Conservation (phyloP, 2,113 vertebrate genomes). For the Pundamilia nyererei region DNA sequence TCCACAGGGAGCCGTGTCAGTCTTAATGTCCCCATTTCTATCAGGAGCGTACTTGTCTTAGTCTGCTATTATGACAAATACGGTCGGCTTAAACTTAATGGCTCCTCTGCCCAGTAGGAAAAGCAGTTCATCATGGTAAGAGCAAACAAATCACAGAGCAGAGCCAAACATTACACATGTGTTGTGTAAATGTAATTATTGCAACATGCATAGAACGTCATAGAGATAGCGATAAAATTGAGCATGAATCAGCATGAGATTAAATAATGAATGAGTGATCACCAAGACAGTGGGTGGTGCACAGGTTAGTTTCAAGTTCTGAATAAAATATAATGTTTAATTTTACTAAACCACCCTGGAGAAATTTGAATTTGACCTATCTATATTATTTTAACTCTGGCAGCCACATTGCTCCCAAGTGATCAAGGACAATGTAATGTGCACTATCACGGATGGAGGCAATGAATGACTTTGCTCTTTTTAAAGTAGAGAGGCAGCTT, state of each 20-base stretch:
- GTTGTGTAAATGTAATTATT: neutral
- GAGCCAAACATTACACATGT: neutral
- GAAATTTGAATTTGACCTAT: neutral
- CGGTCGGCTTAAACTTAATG: neutral
- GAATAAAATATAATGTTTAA: neutral
- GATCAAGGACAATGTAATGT: neutral
- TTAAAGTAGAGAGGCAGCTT: neutral
- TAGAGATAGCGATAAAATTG: neutral
- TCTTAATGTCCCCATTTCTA: conserved; percentile 19
- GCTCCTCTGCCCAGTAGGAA: neutral
- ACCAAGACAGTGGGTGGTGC: neutral
- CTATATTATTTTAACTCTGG: neutral
- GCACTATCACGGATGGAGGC: neutral
- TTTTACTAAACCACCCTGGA: neutral
- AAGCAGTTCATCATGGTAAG: neutral
- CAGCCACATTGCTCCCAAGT: neutral
- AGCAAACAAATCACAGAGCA: neutral
- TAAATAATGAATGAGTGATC: neutral
- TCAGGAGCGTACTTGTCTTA: neutral
- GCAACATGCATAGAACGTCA: neutral
- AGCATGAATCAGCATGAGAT: neutral
- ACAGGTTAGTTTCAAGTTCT: neutral
- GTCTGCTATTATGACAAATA: neutral
- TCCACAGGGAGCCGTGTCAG: conserved; percentile 15
- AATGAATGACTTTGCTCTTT: neutral